Base-by-base conservation (phyloP, 2,888 invertebrate species). In the Mechanitis messenoides region DNA sequence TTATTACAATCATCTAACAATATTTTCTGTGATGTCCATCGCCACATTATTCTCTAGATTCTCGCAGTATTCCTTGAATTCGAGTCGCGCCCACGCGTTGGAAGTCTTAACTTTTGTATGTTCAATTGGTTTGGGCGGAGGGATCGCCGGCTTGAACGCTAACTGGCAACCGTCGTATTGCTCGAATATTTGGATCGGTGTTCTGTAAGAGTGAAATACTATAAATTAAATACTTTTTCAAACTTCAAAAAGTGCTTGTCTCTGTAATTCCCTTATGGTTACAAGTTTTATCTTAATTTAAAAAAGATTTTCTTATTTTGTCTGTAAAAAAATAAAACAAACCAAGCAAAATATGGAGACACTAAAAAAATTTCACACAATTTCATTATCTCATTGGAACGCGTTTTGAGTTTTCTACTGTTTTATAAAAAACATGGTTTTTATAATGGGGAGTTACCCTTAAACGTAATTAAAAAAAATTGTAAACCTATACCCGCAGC, bases 111-210 rank as follows among this genome's bases (percentile, higher is more conserved):
- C 50, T 69, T 73, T 80, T 55, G 71, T 70, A 66, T 80, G 85
- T 54, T 65, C 83, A 68, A 89, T 91, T 1, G 92, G 92, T 53
- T 91, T 83, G 1, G 94, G 94, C 53, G 93, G 84, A n/a, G 93
- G 92, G 31, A 95, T 90, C 0, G 93, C 76, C 0, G 96, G 96
- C 77, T 93, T 94, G 77, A 96, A 96, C 3, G 92, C 88, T 92
- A 95, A 93, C 73, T 92, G 85, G 0, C 92, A 91, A 60, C 95
- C 93, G 79, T 95, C 93, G 79, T 92, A 95, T 56, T 92, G 84
- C 1, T 84, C 81, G 73, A 91, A 93, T 33, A 95, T 81, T 69
- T 95, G 92, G 56, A 92, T 90, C 0, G 94, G 91, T 0, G 92
- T 83, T 71, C 95, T 95, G 80, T 31, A 79, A 80, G 58, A 38